Evolutionary conservation across 2,113 vertebrate genomes (phyloP).

Genomic region (Myodes glareolus): DNA sequence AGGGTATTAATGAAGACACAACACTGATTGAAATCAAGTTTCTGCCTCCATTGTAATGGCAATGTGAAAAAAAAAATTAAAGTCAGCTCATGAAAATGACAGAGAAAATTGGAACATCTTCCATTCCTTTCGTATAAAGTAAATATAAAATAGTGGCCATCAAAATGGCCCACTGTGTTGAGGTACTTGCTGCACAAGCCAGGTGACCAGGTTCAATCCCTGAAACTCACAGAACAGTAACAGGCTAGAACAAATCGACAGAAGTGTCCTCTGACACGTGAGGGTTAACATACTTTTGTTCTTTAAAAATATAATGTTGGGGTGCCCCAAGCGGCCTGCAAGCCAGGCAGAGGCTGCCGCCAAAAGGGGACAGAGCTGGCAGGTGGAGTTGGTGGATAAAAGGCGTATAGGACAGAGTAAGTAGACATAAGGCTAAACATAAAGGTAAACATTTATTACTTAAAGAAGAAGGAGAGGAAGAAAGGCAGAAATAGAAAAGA

Average conservation of each 20-base stretch:
- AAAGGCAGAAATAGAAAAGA: too few relatives aligned
- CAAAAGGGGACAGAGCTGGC: too few relatives aligned
- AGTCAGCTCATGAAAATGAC: neutral
- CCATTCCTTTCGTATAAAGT: neutral
- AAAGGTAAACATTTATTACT: too few relatives aligned
- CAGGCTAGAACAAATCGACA: too few relatives aligned
- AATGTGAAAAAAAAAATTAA: constrained; percentile 14
- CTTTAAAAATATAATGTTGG: too few relatives aligned
- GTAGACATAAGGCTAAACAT: too few relatives aligned
- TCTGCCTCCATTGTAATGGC: neutral
- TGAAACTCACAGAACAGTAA: neutral
- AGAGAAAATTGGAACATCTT: neutral
- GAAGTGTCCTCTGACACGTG: neutral
- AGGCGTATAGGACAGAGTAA: too few relatives aligned
- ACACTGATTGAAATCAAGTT: neutral
- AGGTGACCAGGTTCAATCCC: neutral
- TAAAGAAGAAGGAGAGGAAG: too few relatives aligned
- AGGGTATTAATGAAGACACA: neutral
- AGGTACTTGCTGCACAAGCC: neutral
- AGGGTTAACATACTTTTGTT: too few relatives aligned
- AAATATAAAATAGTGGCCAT: neutral
- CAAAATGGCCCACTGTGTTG: neutral
- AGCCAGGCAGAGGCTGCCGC: too few relatives aligned
- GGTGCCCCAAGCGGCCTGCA: too few relatives aligned
- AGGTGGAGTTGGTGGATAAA: too few relatives aligned